Conservation (phyloP, 2,888 invertebrate species). For the Stegana nigrithorax region DNA sequence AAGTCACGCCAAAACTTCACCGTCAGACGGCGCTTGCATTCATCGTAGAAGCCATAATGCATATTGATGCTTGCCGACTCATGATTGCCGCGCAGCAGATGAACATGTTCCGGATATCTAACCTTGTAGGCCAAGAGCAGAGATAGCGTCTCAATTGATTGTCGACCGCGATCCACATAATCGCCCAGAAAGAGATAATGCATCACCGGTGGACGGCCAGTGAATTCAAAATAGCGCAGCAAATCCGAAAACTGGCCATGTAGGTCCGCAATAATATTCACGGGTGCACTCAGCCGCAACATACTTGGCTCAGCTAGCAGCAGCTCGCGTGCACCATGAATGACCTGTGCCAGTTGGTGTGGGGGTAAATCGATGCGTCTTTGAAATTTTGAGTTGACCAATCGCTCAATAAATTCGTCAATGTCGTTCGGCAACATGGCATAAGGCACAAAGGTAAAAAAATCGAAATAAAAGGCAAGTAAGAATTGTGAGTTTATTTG, state of each 20-base stretch:
- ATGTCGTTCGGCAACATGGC: too few species aligned
- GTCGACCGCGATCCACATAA: slow-evolving; percentile 38
- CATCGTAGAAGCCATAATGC: slow-evolving; percentile 96
- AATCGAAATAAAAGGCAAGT: too few species aligned
- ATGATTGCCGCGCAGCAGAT: slow-evolving; percentile 38
- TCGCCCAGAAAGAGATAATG: slow-evolving; percentile 37
- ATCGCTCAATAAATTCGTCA: too few species aligned
- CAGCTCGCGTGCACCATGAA: slow-evolving; percentile 23
- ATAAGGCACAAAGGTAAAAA: too few species aligned
- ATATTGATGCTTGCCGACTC: slow-evolving; percentile 96
- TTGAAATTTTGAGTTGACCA: too few species aligned
- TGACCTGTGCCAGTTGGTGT: too few species aligned
- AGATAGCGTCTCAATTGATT: slow-evolving; percentile 34
- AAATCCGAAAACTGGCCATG: slow-evolving; percentile 37
- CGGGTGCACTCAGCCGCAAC: slow-evolving; percentile 21
- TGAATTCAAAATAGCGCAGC: slow-evolving; percentile 25
- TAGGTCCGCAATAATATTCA: slow-evolving; percentile 33
- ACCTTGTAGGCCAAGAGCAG: slow-evolving; percentile 32
- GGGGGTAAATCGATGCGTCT: too few species aligned
- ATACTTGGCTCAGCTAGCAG: slow-evolving; percentile 31
- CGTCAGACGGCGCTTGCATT: slow-evolving; percentile 91
- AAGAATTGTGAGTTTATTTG: too few species aligned
- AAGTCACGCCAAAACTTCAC: slow-evolving; percentile 98
- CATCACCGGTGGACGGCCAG: slow-evolving; percentile 24
- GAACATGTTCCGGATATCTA: slow-evolving; percentile 26